Evolutionary conservation across 2,113 vertebrate species (phyloP), one percentile per base, ranked within the genome.

Genomic region (Cyphomyrus plagiostoma): DNA sequence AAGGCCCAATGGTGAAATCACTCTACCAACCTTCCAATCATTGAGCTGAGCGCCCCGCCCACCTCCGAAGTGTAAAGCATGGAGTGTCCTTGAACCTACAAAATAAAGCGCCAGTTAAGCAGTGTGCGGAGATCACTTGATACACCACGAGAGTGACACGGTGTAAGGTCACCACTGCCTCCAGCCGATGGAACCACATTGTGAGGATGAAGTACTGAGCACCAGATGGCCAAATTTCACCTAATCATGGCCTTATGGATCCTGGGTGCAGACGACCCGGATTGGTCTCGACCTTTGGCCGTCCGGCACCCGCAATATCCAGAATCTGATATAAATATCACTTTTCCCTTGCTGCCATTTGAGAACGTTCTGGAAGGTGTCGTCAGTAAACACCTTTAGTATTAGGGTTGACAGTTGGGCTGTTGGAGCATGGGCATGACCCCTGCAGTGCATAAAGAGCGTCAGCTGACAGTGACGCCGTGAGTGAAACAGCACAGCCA

Each of bases 321-420:
- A 87, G 50, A 87, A n/a, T 49, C 45, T 21, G 49, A 56, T 56
- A 87, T 42, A 87, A 87, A 53, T 35, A 87, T 87, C 50, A 39
- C 49, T 26, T 19, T 87, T n/a, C 13, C 50, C 50, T 87, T 42
- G 15, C 85, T 39, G 50, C 49, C 3, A 6, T 50, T 87, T 39
- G 13, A 17, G 48, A 11, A 53, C 49, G 48, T 86, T 86, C 50
- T 30, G 26, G 85, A 45, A 83, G 80, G 50, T 6, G 48, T 30
- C 17, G 49, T 53, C 48, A 30, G 85, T 17, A 53, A 48, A 87
- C 50, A 35, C 85, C 45, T 30, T 87, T 9, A 42, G 8, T 11
- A 19, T 11, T n/a, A 53, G 85, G 26, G 85, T 56, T 87, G 15
- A 87, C 30, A 6, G 15, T 53, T 4, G 23, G 85, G 85, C 26